A percentile compares a stretch with the other conserved stretches of the same genome.
These are phyloP conservation scores for Chrysolina haemoptera DNA, from an alignment of 2,888 invertebrate genomes.

Conservation along the genomic window DNA sequence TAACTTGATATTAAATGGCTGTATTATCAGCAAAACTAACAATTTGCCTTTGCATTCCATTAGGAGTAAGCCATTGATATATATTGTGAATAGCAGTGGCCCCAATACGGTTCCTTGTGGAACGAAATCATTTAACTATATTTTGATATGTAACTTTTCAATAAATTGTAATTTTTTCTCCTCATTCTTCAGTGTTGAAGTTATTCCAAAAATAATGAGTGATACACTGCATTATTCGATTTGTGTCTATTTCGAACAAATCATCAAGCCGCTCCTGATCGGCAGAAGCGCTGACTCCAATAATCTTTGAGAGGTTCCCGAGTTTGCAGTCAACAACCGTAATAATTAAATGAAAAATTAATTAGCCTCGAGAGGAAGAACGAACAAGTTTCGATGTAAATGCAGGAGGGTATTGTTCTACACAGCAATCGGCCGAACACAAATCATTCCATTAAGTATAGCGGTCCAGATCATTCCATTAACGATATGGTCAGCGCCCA, in stretches of 20 bases:
- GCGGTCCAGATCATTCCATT: slow-evolving; percentile 52
- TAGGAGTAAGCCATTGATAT: no score
- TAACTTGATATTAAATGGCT: no score
- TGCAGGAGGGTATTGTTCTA: slow-evolving; percentile 40
- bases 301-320: slow-evolving; percentile 7
- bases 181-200: no score
- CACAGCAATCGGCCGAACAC: slow-evolving; percentile 44
- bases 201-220: no score
- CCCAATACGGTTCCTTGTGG: no score
- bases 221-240: no score
- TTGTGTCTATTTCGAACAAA: background rate
- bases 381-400: slow-evolving; percentile 42
- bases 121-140: no score
- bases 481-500: slow-evolving; percentile 40
- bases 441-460: slow-evolving; percentile 53
- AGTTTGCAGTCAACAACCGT: slow-evolving; percentile 42
- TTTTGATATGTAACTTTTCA: no score
- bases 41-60: no score
- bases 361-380: slow-evolving; percentile 44
- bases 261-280: background rate
- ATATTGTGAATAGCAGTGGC: no score
- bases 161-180: no score
- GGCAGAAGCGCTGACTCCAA: background rate
- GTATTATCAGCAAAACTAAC: no score
- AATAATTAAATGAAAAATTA: slow-evolving; percentile 48